phyloP scores from a whole-genome alignment of 2,797 vertebrate genomes.

The Phrynocephalus guinanensis region DNA sequence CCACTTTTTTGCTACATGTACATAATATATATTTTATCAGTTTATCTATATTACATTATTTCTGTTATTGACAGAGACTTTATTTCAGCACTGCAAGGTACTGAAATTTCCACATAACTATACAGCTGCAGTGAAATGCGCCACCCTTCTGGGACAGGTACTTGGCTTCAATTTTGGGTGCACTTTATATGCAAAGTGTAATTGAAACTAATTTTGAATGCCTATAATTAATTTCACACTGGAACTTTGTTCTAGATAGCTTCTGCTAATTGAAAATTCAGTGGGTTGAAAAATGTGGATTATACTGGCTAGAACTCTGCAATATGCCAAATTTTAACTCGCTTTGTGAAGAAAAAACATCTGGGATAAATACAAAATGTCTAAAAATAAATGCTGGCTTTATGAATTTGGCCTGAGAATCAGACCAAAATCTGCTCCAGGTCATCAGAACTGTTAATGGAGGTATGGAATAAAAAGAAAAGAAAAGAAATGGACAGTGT shows the following conservation, averaged over 20 bases:
- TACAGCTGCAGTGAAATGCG: conserved; percentile 47
- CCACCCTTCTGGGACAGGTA: conserved; percentile 43
- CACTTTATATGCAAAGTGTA: conserved; percentile 52
- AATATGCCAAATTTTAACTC: conserved; percentile 20
- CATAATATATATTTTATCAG: not conserved
- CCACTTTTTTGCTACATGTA: conserved; percentile 30
- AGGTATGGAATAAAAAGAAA: not conserved
- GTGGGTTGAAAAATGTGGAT: conserved; percentile 29
- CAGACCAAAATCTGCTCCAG: conserved; percentile 4
- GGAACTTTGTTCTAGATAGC: conserved; percentile 15
- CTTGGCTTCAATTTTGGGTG: conserved; percentile 32
- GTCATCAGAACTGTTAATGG: not conserved
- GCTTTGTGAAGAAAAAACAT: conserved; percentile 30
- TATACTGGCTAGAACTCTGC: conserved; percentile 34
- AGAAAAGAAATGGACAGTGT: not conserved
- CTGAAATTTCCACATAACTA: conserved; percentile 57
- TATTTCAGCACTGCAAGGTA: conserved; percentile 45
- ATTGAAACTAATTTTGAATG: conserved; percentile 45
- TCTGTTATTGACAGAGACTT: conserved; percentile 50
- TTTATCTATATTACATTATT: conserved; percentile 62
- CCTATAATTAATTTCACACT: conserved; percentile 50
- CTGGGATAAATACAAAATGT: not conserved
- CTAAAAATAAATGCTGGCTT: not conserved
- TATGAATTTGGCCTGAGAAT: not conserved
- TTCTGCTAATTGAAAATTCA: conserved; percentile 55